Base-by-base conservation (phyloP, 1,140 invertebrate genomes). In the Trypoxylus dichotomus region DNA sequence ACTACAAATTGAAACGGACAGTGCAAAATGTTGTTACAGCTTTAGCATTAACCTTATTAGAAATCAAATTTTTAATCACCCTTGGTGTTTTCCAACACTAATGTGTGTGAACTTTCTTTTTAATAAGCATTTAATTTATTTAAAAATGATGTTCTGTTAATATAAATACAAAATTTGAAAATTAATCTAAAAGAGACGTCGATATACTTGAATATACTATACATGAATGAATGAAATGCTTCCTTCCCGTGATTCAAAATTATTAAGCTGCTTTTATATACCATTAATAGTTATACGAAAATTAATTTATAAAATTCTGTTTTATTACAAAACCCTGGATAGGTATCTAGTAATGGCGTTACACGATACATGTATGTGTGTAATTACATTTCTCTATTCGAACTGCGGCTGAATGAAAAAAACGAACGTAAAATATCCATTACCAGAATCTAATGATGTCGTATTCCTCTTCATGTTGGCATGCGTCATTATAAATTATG, bases 361-460 rank as follows among this genome's bases (percentile, higher is more conserved):
- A 54, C n/a, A 6, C 6, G 47, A 54, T 54, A 54, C 19, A n/a
- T 54, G 15, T 54, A n/a, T 19, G 19, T 6, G 19, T 54, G 47
- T 15, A 19, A 19, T 54, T 54, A n/a, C 29, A 32, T 32, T 32
- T 37, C 10, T 37, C 32, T 54, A 54, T 54, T 54, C 47, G 47
- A 54, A 54, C 19, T 7, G 47, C 15, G 47, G 47, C 47, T n/a
- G 47, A 1, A 54, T n/a, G 21, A 68, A 27, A 29, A 68, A n/a
- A 68, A 58, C 7, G 13, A 68, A 19, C 60, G 60, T 29, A 68
- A 68, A 68, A 68, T 68, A 29, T 68, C 60, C 27, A 68, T 68
- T 68, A 68, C 60, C 24, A 24, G 60, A 68, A 68, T 68, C 60
- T 68, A 68, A 68, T 68, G 60, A 68, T 68, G 60, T 68, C 60